Percentiles rank a stretch among this genome's conserved stretches.
Evolutionary conservation across 2,888 invertebrate genomes (phyloP).

Genomic region (Leptopilina myrica): DNA sequence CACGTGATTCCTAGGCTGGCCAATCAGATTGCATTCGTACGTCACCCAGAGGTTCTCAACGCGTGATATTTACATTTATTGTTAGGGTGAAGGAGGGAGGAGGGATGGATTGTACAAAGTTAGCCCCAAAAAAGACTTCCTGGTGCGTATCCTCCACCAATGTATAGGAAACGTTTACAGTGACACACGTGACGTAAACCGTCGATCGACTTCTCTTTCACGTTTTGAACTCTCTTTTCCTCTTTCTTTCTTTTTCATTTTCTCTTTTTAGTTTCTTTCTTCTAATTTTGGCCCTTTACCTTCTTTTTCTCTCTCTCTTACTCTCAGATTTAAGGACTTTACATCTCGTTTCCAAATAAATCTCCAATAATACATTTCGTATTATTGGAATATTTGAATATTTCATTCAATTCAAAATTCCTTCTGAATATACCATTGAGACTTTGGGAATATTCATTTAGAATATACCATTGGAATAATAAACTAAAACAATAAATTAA

Average conservation of each 20-base stretch:
- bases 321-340: slow-evolving; percentile 43
- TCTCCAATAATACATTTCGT: too few relatives aligned
- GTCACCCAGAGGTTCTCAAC: slow-evolving; percentile 71
- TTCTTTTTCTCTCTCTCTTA: too few relatives aligned
- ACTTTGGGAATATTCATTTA: too few relatives aligned
- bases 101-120: background rate
- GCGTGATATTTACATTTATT: slow-evolving; percentile 34
- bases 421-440: too few relatives aligned
- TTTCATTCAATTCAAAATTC: too few relatives aligned
- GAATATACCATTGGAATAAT: too few relatives aligned
- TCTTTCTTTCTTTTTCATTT: too few relatives aligned
- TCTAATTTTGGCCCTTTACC: too few relatives aligned
- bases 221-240: slow-evolving; percentile 46
- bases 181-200: slow-evolving; percentile 47
- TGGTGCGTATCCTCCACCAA: slow-evolving; percentile 46
- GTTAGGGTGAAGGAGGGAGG: background rate
- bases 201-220: slow-evolving; percentile 50
- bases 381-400: too few relatives aligned
- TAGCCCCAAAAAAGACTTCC: slow-evolving; percentile 20
- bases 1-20: slow-evolving; percentile 70
- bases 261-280: too few relatives aligned
- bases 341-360: slow-evolving; percentile 42
- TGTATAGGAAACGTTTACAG: slow-evolving; percentile 42
- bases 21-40: slow-evolving; percentile 68
- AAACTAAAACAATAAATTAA: too few relatives aligned